Base-by-base conservation (phyloP, 1,140 invertebrate genomes). In the Phymorhynchus buccinoides region DNA sequence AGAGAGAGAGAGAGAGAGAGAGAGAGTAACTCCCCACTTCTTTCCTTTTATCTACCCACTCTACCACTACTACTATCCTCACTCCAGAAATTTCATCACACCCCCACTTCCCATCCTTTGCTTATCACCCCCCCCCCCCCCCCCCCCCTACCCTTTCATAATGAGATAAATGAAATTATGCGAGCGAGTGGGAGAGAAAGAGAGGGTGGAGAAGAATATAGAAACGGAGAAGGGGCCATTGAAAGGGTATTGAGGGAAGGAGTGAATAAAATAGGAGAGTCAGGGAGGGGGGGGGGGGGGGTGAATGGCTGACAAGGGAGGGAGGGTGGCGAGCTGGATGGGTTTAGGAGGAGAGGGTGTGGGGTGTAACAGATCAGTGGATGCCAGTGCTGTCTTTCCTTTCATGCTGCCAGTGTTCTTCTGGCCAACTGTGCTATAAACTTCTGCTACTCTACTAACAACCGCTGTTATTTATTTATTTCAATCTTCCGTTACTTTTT, bases 151-250 rank as follows among this genome's bases (percentile, higher is more conserved):
- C 80, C n/a, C 27, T n/a, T 79, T 79, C 62, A 84, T 86, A 86
- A 86, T 86, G 86, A 86, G 83, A 66, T 48, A 86, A 82, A 86
- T 84, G 86, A 84, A 84, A 84, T 78, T 86, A 81, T 85, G 84
- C 42, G 56, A 62, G 56, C 1, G 56, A 9, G 56, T 0, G 48
- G n/a, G 56, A 27, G 56, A 62, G 56, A 0, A 27, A 9, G 56
- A 2, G 48, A 62, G 56, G 56, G 56, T 16, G 14, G 6, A 0
- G 56, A 16, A 62, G 56, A 27, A 62, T 18, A 52, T 14, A 52
- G 22, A 52, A 52, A 62, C 18, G 56, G 56, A 44, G 48, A 39
- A 44, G 66, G 79, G 48, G 79, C 35, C 71, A 85, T 85, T 77
- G 48, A 30, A 32, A 62, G n/a, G 48, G 66, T 41, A 42, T 85